These are phyloP conservation scores for Caracal caracal DNA, from an alignment of 2,113 vertebrate species.

Conservation along the genomic window DNA sequence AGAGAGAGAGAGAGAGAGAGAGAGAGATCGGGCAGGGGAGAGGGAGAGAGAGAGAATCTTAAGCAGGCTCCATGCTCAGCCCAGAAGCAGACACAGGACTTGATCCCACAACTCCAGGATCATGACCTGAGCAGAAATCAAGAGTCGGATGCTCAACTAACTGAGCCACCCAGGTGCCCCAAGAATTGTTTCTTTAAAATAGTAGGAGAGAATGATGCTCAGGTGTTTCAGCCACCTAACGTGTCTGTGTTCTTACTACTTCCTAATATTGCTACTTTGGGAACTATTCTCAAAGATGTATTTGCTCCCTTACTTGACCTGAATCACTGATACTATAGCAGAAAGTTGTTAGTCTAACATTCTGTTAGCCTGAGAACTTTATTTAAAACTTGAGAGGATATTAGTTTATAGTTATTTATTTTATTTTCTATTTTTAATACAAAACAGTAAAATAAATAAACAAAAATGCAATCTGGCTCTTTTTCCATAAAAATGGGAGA, in stretches of 20 bases:
- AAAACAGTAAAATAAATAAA: slow-evolving; percentile 25
- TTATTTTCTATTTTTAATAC: slow-evolving; percentile 43
- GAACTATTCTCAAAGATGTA: background rate
- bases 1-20: no score
- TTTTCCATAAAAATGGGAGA: background rate
- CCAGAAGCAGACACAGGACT: no score
- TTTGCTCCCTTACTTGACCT: background rate
- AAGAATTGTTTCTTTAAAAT: background rate
- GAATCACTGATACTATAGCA: background rate
- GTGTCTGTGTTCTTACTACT: background rate
- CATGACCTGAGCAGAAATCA: no score
- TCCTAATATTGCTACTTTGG: background rate
- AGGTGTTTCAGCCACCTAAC: background rate
- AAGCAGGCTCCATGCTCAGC: no score
- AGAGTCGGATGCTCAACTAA: no score
- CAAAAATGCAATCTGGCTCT: background rate
- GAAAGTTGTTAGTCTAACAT: background rate
- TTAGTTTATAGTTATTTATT: slow-evolving; percentile 16
- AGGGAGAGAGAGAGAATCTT: no score
- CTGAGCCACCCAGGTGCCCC: no score
- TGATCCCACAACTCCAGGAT: no score
- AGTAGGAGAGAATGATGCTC: background rate
- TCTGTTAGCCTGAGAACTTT: background rate
- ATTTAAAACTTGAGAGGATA: background rate
- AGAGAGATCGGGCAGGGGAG: no score